phyloP scores from a whole-genome alignment of 2,797 vertebrate genomes.

The Eulemur coronatus region DNA sequence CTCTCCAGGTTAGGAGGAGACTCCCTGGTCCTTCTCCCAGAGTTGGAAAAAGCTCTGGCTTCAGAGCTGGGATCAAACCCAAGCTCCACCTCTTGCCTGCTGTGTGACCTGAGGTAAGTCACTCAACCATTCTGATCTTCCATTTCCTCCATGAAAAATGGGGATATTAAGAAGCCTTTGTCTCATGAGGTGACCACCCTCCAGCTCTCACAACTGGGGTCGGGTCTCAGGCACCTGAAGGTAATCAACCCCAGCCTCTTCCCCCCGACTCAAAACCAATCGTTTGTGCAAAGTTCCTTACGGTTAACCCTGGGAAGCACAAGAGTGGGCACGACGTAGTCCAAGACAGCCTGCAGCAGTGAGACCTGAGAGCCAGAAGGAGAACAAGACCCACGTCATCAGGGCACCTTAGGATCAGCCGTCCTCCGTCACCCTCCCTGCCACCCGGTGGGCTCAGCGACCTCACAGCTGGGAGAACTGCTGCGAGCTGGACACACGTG shows the following conservation, averaged over 20 bases:
- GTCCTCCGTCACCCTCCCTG: not conserved
- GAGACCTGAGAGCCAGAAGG: constrained; percentile 54
- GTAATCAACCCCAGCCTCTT: not conserved
- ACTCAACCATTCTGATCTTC: not conserved
- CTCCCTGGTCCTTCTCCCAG: not conserved
- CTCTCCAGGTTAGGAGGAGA: not conserved
- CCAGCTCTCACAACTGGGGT: not conserved
- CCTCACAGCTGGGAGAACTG: not conserved
- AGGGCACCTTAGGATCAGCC: rapidly evolving
- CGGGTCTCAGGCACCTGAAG: not conserved
- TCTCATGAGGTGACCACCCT: not conserved
- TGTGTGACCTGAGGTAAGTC: not conserved
- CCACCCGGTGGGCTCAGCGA: not conserved
- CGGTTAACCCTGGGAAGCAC: constrained; percentile 76
- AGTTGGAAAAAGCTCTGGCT: not conserved
- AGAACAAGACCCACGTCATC: rapidly evolving
- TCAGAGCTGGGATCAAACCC: not conserved
- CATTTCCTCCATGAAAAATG: not conserved
- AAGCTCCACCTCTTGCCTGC: not conserved
- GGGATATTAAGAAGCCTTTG: not conserved
- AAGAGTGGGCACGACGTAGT: constrained; percentile 29
- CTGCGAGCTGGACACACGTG: not conserved
- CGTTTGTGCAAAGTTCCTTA: constrained; percentile 41
- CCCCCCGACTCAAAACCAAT: not conserved
- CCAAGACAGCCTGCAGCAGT: constrained; percentile 58